Evolutionary conservation across 2,888 invertebrate species (phyloP), one percentile per base, ranked within the genome.

Genomic region (Sabatieria punctata): DNA sequence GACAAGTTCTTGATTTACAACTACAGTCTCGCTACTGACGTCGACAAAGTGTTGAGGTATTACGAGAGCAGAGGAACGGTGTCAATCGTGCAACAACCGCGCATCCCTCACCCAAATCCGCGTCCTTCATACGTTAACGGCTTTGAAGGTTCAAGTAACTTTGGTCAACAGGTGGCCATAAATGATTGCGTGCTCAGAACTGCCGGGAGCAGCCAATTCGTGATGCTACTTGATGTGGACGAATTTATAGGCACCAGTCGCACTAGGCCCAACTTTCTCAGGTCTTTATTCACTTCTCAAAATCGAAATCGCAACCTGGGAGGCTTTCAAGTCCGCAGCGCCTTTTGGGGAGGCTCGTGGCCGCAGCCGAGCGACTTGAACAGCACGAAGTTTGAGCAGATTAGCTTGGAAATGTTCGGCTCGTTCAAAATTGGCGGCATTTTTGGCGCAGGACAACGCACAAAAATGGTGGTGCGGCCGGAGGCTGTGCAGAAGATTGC

Each of bases 1-100:
- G 60, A 58, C 1, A 69, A 70, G 43, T 71, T 73, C 41, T 69
- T 70, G 35, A 69, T 73, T 52, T 73, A 73, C 54, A 65, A 68
- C 24, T 57, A 67, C 51, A 65, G 68, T 4, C 60, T 65, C 30
- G 64, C 61, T 1, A 51, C 58, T 2, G 63, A 67, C 26, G 68
- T 71, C 1, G 52, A 60, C 18, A 57, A 57, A 1, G 62, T 71
- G 1, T 56, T 73, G 18, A 48, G 59, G 1, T 57, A 66, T 52
- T 73, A 73, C 48, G 54, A 57, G 24, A 51, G 53, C 0, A 41
- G 52, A 2, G 62, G 63, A 0, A 25, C 65, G 13, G 8, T 33
- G 11, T 8, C 18, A 43, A 8, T 41, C 8, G 19, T 43, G 11
- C 44, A 6, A 11, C 19, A 21, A 21, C 38, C 6, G 8, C 19